Evolutionary conservation across 2,113 vertebrate genomes (phyloP), one percentile per base, ranked within the genome.

Genomic region (Triplophysa dalaica): DNA sequence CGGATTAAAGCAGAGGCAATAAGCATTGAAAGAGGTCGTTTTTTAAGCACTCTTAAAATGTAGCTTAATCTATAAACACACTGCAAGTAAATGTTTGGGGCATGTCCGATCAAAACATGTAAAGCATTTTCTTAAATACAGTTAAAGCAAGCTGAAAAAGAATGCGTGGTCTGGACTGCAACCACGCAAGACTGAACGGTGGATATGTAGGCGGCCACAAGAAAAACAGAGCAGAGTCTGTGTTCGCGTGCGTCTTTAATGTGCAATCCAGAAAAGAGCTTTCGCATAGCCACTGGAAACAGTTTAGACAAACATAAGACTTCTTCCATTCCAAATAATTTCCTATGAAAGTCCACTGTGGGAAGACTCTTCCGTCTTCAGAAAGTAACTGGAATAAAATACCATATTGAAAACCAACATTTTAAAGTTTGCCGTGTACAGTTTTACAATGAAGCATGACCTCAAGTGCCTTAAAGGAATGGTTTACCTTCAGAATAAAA

Each of bases 181-280:
- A 75, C 41, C 41, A 63, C 22, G 22, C 73, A 75, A 41, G 21
- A 75, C 9, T 48, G 73, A 75, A 63, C 5, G 19, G 58, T 75
- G 45, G 60, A 75, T 75, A 45, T 63, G 73, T 50, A 63, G 73
- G 73, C 58, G 41, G 73, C 58, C 60, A 13, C 73, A 75, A 63
- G 73, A 24, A 75, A 75, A 75, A 75, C 73, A 75, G 73, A 63
- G 21, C 21, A 17, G 41, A 26, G 13, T 74, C n/a, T 26, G 70
- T 75, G 69, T 70, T 58, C 9, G 70, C 3, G 70, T 16, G 70
- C 3, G 70, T 16, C n/a, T 74, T 38, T 22, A 61, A 74, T 60
- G 16, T 74, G 54, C 33, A 29, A 48, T 63, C 73, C 41, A 62
- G 73, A n/a, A 58, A 56, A 58, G 29, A 72, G 41, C 16, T 48